phyloP scores from a whole-genome alignment of 2,113 vertebrate species.

The Thunnus thynnus region DNA sequence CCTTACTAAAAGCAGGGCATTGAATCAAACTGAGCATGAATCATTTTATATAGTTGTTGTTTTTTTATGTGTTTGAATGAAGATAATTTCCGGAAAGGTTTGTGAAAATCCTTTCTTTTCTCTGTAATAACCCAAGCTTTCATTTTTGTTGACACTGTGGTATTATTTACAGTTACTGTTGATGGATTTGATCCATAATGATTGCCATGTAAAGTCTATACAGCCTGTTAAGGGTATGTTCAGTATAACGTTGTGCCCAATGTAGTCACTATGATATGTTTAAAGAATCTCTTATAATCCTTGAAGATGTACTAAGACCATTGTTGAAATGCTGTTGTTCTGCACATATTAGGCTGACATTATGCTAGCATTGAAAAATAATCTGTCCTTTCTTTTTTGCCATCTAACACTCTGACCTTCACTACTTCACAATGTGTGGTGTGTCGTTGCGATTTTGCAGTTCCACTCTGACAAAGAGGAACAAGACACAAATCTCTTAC shows the following conservation, averaged over 20 bases:
- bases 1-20: constrained; percentile 12
- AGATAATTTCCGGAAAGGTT: constrained; percentile 26
- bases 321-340: not conserved
- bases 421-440: not conserved
- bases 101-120: not conserved
- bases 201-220: not conserved
- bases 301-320: not conserved
- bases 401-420: not conserved
- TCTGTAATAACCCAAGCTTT: not conserved
- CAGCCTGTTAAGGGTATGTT: not conserved
- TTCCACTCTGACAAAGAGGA: too few species aligned
- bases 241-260: not conserved
- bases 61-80: not conserved
- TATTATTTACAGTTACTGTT: not conserved
- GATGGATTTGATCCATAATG: not conserved
- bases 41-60: not conserved
- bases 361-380: not conserved
- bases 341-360: not conserved
- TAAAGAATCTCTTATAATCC: not conserved
- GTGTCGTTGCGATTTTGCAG: too few species aligned
- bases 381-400: too few species aligned
- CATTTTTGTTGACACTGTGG: not conserved
- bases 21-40: constrained; percentile 24
- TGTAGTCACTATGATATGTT: not conserved
- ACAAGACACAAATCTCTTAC: too few species aligned